Evolutionary conservation across 1,140 invertebrate species (phyloP).

Genomic region (Drosophila subpulchrella): DNA sequence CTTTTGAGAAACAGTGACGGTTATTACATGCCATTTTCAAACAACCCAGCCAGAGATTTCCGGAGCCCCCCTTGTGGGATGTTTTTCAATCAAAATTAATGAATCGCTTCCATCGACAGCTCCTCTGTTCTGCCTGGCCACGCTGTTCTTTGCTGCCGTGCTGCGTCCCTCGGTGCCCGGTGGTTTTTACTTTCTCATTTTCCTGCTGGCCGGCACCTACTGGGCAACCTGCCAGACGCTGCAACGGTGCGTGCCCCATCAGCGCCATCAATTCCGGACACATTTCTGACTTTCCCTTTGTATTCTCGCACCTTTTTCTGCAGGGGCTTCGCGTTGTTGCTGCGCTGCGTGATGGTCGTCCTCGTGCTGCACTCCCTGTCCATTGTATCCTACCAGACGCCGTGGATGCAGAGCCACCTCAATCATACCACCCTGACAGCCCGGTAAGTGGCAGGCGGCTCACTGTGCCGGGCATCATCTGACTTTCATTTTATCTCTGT

Average conservation of each 20-base stretch:
- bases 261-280: constrained; percentile 21
- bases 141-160: constrained; percentile 91
- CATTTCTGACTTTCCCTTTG: constrained; percentile 29
- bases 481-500: constrained; percentile 14
- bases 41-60: background rate
- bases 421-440: constrained; percentile 88
- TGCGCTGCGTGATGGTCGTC: constrained; percentile 90
- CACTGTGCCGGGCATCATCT: background rate
- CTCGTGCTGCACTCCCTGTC: constrained; percentile 90
- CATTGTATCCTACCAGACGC: constrained; percentile 94
- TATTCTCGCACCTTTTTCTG: constrained; percentile 28
- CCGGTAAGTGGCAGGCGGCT: constrained; percentile 85
- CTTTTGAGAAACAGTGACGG: too few relatives aligned
- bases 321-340: constrained; percentile 90
- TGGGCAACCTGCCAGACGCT: constrained; percentile 93
- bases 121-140: constrained; percentile 89
- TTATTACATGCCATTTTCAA: background rate
- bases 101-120: constrained; percentile 85
- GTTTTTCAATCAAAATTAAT: constrained; percentile 18
- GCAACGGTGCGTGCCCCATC: constrained; percentile 82
- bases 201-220: constrained; percentile 93
- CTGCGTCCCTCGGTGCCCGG: constrained; percentile 91
- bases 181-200: constrained; percentile 94
- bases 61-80: background rate
- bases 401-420: constrained; percentile 91